Evolutionary conservation across 1,140 invertebrate genomes (phyloP), one percentile per base, ranked within the genome.

Genomic region (Neotoxoptera formosana): DNA sequence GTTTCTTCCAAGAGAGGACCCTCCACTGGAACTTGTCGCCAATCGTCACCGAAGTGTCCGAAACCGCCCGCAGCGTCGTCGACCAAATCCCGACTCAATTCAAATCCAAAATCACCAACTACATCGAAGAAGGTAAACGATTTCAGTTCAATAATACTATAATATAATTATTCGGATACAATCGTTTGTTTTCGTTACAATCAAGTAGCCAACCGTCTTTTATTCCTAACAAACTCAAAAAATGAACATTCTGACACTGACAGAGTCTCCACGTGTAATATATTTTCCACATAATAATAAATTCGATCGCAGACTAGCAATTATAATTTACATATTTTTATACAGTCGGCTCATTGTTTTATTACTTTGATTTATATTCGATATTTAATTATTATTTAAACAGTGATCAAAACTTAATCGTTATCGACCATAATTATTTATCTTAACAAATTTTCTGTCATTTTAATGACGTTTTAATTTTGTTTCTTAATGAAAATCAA

Each of bases 1-100:
- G 95, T 56, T 96, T 97, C 95, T 95, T 97, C 84, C 95, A 95
- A 89, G 96, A 96, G 94, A 95, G 96, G 91, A 96, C 96, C 93
- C 94, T 96, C 91, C 95, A 94, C 94, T 96, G 95, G 95, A 96
- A 97, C 95, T 95, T 96, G 67, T 94, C 95, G 0, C 95, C 96
- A 2, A 94, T 95, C 23, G 94, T 96, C 90, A 94, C 95, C 41
- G 95, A 95, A 93, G 95, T 96, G 89, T 95, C 95, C 76, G 95
- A 95, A 86, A 95, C 96, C 23, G 96, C 96, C 23, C 95, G 96
- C 94, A 95, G 94, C 89, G 95, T 96, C 84, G 95, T 94, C 30
- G 95, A 96, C 3, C 95, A 95, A 2, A 95, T 96, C 17, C 95
- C 96, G 20, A 87, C 95, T 56, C 96, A 96, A 91, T 94, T 96